Conservation (phyloP, 2,888 invertebrate genomes). For the Acheta domesticus region DNA sequence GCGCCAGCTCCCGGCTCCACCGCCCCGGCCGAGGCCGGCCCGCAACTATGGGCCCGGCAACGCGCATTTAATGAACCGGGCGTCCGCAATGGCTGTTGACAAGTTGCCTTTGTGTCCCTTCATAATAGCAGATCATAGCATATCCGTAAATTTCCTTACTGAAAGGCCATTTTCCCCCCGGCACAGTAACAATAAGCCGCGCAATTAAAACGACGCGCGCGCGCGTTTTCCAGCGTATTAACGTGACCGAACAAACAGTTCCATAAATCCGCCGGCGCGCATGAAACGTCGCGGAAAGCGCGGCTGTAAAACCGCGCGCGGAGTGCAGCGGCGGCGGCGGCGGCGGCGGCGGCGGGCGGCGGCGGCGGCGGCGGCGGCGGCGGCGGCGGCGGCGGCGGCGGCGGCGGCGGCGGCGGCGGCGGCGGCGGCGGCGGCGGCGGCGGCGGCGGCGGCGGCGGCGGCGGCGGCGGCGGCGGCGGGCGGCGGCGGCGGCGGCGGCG, state of each 20-base stretch:
- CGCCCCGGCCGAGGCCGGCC: neutral
- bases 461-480: no score
- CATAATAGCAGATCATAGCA: conserved; percentile 18
- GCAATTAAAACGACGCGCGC: neutral
- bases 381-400: no score
- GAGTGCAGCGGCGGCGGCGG: neutral
- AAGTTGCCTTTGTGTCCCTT: conserved; percentile 1
- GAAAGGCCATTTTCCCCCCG: neutral
- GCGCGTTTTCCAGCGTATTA: conserved; percentile 7
- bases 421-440: no score
- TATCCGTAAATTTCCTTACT: conserved; percentile 8
- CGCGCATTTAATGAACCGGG: neutral
- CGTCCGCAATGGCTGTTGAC: neutral
- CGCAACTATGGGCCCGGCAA: no score
- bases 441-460: no score
- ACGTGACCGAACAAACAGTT: conserved; percentile 2
- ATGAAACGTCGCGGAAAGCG: neutral
- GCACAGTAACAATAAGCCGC: conserved; percentile 9
- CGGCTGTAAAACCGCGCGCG: no score
- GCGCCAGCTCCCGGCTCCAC: neutral
- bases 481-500: no score
- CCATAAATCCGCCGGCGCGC: neutral
- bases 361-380: no score
- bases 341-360: neutral
- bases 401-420: no score